Evolutionary conservation across 2,113 vertebrate genomes (phyloP).

Genomic region (Platycercus adscitus): DNA sequence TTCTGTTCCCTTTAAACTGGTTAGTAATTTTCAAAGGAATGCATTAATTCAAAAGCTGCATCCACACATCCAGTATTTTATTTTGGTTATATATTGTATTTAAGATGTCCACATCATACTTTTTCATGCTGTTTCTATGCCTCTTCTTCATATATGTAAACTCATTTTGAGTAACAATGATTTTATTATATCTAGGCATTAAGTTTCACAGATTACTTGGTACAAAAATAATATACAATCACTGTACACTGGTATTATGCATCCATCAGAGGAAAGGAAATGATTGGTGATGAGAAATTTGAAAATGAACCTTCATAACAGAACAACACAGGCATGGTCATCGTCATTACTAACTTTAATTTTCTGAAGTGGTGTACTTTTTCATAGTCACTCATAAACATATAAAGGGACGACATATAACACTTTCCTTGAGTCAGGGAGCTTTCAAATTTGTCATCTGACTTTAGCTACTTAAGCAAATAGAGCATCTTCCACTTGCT

Average conservation of each 20-base stretch:
- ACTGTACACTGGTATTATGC: background rate
- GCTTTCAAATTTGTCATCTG: background rate
- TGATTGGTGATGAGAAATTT: constrained; percentile 30
- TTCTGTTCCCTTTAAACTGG: background rate
- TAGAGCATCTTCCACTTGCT: background rate
- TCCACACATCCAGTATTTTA: background rate
- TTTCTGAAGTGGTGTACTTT: background rate
- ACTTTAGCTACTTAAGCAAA: background rate
- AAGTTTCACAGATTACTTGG: constrained; percentile 5
- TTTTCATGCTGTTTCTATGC: background rate
- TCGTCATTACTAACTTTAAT: background rate
- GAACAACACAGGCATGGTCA: background rate
- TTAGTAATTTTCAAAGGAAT: background rate
- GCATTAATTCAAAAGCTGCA: background rate
- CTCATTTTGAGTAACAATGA: background rate
- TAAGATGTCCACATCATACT: background rate
- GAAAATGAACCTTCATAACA: background rate
- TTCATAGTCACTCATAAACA: background rate
- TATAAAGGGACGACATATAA: background rate
- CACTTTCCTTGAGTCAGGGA: background rate
- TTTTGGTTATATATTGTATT: background rate
- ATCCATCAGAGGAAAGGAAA: background rate
- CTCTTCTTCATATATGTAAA: background rate
- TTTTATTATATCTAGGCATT: constrained; percentile 18
- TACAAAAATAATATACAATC: constrained; percentile 11